These are phyloP conservation scores for Stichopus chloronotus DNA, from an alignment of 35 echinoderm and acorn worm genomes.

Conservation along the genomic window DNA sequence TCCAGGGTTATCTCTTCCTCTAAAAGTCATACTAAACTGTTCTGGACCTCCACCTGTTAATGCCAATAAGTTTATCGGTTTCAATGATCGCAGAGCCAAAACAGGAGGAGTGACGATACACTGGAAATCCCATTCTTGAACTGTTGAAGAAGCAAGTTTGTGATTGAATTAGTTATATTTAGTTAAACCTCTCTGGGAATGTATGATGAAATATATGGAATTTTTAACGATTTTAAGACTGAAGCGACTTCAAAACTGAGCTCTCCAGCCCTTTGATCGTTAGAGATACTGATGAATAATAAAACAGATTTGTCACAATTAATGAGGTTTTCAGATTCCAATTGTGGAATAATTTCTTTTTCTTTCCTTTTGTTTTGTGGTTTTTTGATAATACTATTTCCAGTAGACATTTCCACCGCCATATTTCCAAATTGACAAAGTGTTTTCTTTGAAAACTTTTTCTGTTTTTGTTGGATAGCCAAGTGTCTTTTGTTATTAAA, in stretches of 20 bases:
- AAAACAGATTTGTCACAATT: too few relatives aligned
- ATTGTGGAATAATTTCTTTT: too few relatives aligned
- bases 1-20: background rate
- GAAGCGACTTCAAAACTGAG: background rate
- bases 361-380: too few relatives aligned
- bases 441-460: too few relatives aligned
- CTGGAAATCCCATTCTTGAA: background rate
- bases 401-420: too few relatives aligned
- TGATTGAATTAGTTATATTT: background rate
- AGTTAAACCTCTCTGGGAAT: background rate
- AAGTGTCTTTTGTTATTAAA: too few relatives aligned
- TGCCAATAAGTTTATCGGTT: background rate
- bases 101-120: background rate
- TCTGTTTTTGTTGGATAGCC: too few relatives aligned
- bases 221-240: background rate
- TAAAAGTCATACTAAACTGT: background rate
- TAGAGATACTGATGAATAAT: background rate
- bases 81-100: background rate
- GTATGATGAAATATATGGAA: background rate
- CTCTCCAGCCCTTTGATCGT: background rate
- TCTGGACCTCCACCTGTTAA: background rate
- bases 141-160: background rate
- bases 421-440: too few relatives aligned
- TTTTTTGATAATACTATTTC: too few relatives aligned
- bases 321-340: too few relatives aligned